phyloP scores from a whole-genome alignment of 2,888 invertebrate species.

The Melikaiella ostensackeni region DNA sequence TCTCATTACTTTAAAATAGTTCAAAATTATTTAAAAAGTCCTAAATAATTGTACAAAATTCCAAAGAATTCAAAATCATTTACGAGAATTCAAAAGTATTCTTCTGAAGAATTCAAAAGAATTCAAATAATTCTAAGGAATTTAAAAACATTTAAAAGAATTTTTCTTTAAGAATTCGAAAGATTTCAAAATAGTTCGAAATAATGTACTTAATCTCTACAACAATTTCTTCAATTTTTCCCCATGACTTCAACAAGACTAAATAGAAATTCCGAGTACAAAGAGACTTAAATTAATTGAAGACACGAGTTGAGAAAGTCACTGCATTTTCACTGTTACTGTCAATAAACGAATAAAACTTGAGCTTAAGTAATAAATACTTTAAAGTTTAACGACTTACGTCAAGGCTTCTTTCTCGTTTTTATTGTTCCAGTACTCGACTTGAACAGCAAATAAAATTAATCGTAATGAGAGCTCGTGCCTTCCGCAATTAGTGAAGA shows the following conservation, averaged over 20 bases:
- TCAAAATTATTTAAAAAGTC: no score
- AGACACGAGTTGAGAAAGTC: not conserved
- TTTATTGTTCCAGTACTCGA: not conserved
- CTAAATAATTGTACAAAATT: no score
- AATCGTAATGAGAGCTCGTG: conserved; percentile 16
- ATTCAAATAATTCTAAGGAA: no score
- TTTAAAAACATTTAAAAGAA: no score
- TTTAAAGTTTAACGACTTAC: not conserved
- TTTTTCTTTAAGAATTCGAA: no score
- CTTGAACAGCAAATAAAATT: conserved; percentile 13
- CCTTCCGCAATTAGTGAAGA: conserved; percentile 19
- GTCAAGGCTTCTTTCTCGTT: not conserved
- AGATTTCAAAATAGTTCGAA: no score
- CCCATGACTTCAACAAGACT: not conserved
- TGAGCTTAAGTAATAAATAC: not conserved
- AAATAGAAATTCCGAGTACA: not conserved
- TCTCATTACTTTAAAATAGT: no score
- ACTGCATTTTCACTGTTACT: not conserved
- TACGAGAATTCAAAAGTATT: no score
- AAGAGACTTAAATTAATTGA: not conserved
- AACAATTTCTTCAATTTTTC: no score
- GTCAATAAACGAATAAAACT: not conserved
- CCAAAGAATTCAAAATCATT: no score
- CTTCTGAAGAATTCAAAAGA: no score
- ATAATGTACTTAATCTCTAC: no score